These are phyloP conservation scores for Malurus leucopterus DNA, from an alignment of 2,797 vertebrate species.

Conservation along the genomic window DNA sequence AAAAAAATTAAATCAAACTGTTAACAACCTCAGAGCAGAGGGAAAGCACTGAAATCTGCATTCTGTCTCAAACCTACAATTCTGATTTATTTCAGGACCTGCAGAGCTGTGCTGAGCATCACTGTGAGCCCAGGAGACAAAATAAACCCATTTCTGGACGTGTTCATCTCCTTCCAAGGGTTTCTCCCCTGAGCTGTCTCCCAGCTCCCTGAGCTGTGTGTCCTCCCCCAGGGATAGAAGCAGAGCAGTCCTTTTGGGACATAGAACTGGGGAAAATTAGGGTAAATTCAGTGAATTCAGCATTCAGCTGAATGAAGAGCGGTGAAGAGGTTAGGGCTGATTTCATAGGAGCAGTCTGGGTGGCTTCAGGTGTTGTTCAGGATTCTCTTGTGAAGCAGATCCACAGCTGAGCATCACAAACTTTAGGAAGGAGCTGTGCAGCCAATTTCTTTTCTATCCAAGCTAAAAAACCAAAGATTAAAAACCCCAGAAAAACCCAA, in stretches of 20 bases:
- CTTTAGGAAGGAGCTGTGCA: not conserved
- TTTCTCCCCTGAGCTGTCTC: not conserved
- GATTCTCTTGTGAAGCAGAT: not conserved
- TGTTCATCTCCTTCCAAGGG: not conserved
- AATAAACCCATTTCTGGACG: not conserved
- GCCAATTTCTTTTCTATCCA: not conserved
- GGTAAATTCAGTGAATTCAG: not conserved
- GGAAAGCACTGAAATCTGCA: not conserved
- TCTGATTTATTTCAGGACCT: not conserved
- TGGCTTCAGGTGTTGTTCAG: not conserved
- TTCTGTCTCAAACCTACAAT: not conserved
- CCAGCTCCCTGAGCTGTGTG: rapidly evolving
- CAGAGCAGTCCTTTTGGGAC: not conserved
- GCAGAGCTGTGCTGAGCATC: not conserved
- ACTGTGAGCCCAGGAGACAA: not conserved
- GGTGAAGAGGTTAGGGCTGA: not conserved
- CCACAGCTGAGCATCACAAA: rapidly evolving
- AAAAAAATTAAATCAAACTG: not conserved
- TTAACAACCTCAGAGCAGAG: not conserved
- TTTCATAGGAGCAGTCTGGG: not conserved
- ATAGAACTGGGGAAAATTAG: not conserved
- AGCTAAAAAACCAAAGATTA: not conserved
- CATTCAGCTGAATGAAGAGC: not conserved
- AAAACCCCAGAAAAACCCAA: rapidly evolving
- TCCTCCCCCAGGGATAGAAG: not conserved